phyloP scores from a whole-genome alignment of 2,113 vertebrate species.

The Sus scrofa region DNA sequence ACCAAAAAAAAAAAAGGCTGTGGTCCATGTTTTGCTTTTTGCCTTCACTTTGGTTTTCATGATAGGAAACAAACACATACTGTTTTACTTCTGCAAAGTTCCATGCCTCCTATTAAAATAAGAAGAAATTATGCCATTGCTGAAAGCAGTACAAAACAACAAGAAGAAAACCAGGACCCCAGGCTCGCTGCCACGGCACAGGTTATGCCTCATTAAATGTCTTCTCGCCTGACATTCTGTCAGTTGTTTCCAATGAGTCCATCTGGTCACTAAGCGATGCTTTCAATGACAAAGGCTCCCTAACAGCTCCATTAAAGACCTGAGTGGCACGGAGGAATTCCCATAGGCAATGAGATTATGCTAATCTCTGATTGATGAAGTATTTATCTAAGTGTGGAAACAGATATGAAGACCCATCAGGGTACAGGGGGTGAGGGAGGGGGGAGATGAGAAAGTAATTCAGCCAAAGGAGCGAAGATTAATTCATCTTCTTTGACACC shows the following conservation, averaged over 20 bases:
- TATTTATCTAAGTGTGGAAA: slow-evolving; percentile 53
- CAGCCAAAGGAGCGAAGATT: not conserved
- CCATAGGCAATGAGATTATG: slow-evolving; percentile 48
- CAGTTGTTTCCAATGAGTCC: not conserved
- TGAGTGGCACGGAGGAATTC: not conserved
- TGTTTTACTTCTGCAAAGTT: not conserved
- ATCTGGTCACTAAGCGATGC: slow-evolving; percentile 57
- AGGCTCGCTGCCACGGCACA: rapidly evolving
- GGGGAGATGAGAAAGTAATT: not conserved
- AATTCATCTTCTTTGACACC: slow-evolving; percentile 48
- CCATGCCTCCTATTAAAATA: not conserved
- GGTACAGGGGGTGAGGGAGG: rapidly evolving
- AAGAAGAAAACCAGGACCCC: not conserved
- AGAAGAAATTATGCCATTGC: not conserved
- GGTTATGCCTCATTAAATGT: not conserved
- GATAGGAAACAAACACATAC: not conserved
- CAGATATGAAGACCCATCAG: slow-evolving; percentile 19
- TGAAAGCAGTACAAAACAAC: not conserved
- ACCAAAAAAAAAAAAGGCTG: not conserved
- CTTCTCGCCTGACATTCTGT: not conserved
- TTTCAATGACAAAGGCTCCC: slow-evolving; percentile 43
- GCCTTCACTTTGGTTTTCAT: not conserved
- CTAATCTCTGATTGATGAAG: slow-evolving; percentile 74
- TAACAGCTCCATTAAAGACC: slow-evolving; percentile 51
- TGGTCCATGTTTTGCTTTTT: not conserved